phyloP scores from a whole-genome alignment of 1,140 invertebrate genomes.

The Drosophila lacertosa region DNA sequence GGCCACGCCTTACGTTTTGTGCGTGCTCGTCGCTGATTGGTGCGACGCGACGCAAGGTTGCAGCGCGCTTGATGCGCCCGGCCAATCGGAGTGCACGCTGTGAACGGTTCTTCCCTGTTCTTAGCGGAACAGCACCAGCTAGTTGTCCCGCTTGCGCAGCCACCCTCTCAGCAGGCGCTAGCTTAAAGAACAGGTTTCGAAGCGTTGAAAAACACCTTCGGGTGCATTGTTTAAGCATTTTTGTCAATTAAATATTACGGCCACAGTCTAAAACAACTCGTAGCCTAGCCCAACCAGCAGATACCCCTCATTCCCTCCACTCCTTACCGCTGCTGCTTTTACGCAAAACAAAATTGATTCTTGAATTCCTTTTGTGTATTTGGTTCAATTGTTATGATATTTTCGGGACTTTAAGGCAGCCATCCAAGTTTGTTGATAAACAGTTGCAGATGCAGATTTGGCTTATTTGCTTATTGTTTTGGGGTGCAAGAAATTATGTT shows the following conservation, averaged over 20 bases:
- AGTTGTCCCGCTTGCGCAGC: slow-evolving; percentile 2
- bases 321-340: too few species aligned
- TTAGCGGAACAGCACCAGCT: too few species aligned
- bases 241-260: slow-evolving; percentile 14
- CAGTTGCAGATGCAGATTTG: too few species aligned
- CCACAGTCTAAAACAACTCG: slow-evolving; percentile 5
- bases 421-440: too few species aligned
- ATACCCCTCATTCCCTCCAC: background rate
- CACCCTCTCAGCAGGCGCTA: background rate
- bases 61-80: background rate
- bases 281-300: too few species aligned
- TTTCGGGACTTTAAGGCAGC: too few species aligned
- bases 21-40: slow-evolving; percentile 14
- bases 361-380: too few species aligned
- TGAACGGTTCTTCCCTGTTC: background rate
- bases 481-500: too few species aligned
- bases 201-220: slow-evolving; percentile 4
- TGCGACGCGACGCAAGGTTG: background rate
- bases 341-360: too few species aligned
- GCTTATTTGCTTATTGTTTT: too few species aligned
- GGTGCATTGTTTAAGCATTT: slow-evolving; percentile 5
- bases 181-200: slow-evolving; percentile 1
- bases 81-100: too few species aligned
- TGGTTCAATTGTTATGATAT: too few species aligned
- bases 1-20: slow-evolving; percentile 9